These are phyloP conservation scores for Neoitamus cyanurus DNA, from an alignment of 2,888 invertebrate species.

Conservation along the genomic window DNA sequence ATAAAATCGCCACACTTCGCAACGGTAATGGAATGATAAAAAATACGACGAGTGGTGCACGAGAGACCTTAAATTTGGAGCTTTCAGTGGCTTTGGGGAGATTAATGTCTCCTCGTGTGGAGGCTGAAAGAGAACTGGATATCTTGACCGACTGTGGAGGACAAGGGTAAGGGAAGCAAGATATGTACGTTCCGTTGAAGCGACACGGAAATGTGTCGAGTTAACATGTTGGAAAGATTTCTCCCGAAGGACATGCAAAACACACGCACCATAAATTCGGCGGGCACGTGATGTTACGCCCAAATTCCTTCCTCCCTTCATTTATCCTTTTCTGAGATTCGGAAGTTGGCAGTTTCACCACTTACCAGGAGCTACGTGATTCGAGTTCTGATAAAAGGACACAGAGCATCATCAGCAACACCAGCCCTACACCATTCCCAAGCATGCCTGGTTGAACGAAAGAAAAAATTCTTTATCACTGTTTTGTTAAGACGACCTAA, in stretches of 20 bases:
- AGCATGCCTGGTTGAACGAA: neutral
- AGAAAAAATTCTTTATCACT: neutral
- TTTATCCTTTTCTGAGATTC: neutral
- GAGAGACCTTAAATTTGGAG: neutral
- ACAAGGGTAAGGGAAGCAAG: neutral
- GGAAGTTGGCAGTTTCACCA: conserved; percentile 4
- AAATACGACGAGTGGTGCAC: neutral
- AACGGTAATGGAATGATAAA: neutral
- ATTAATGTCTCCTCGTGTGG: neutral
- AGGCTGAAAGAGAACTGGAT: neutral
- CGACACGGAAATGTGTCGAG: conserved; percentile 2
- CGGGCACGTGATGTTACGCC: neutral
- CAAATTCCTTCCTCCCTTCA: neutral
- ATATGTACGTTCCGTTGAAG: neutral
- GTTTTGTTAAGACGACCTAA: neutral
- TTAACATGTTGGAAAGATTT: neutral
- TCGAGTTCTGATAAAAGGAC: neutral
- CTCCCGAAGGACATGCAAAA: conserved; percentile 8
- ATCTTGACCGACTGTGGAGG: neutral
- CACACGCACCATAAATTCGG: conserved; percentile 13
- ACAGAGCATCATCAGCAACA: neutral
- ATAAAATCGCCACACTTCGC: neutral
- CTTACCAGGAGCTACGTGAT: conserved; percentile 11
- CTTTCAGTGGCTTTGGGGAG: neutral
- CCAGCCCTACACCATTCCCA: neutral